These are phyloP conservation scores for Heliothis subflexa DNA, from an alignment of 1,140 invertebrate species.

Conservation along the genomic window DNA sequence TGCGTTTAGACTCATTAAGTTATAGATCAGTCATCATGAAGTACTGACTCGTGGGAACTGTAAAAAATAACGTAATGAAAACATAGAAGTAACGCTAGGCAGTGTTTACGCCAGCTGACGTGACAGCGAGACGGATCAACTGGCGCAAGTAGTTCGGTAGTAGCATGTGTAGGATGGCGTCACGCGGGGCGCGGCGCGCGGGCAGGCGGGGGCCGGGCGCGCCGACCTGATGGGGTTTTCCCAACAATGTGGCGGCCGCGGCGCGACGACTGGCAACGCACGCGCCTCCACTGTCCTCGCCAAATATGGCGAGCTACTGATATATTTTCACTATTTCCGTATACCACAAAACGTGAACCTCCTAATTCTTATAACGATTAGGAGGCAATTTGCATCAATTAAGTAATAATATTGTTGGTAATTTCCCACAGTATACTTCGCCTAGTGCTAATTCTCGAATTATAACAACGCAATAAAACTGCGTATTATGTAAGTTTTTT, in stretches of 20 bases:
- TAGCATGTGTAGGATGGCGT: conserved; percentile 44
- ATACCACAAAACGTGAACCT: background rate
- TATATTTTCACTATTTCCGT: conserved; percentile 54
- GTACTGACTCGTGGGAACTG: conserved; percentile 3
- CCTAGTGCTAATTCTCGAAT: background rate
- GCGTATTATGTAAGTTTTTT: conserved; percentile 7
- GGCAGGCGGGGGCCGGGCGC: conserved; percentile 48
- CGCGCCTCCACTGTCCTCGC: conserved; percentile 49
- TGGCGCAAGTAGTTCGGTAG: conserved; percentile 32
- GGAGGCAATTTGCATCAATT: background rate
- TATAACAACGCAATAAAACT: conserved; percentile 17
- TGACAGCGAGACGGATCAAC: conserved; percentile 45
- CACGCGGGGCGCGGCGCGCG: conserved; percentile 47
- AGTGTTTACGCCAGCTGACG: conserved; percentile 41
- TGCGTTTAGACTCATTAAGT: conserved; percentile 10
- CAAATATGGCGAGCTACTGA: conserved; percentile 52
- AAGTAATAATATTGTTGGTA: background rate
- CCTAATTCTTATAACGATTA: conserved; percentile 27
- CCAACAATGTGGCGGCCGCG: conserved; percentile 70
- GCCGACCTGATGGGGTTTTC: conserved; percentile 73
- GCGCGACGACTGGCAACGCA: conserved; percentile 43
- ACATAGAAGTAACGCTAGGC: background rate
- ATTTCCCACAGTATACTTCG: background rate
- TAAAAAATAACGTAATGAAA: conserved; percentile 26
- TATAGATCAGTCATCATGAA: background rate